phyloP scores from a whole-genome alignment of 2,113 vertebrate genomes.

The Petromus typicus region DNA sequence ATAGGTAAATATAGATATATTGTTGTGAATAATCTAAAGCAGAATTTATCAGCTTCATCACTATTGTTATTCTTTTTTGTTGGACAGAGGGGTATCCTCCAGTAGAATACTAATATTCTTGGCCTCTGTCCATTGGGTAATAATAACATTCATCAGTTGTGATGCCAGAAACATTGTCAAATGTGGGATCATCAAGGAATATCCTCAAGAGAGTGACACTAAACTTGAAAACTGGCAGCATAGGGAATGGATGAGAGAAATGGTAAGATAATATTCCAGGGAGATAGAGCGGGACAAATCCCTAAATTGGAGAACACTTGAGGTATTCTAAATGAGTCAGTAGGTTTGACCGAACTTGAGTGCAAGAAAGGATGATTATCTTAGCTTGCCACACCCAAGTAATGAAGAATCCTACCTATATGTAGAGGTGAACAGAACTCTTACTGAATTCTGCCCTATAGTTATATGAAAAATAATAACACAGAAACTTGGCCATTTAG shows the following conservation, averaged over 20 bases:
- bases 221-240: neutral
- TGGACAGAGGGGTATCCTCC: neutral
- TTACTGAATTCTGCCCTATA: neutral
- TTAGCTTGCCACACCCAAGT: neutral
- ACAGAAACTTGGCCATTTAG: slow-evolving; percentile 1
- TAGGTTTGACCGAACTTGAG: neutral
- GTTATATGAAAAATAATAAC: neutral
- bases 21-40: neutral
- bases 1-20: too few species aligned
- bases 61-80: neutral
- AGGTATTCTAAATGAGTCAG: neutral
- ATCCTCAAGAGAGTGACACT: neutral
- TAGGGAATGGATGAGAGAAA: neutral
- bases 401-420: neutral
- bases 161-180: neutral
- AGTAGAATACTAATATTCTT: neutral
- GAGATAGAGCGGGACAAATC: neutral
- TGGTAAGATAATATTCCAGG: slow-evolving; percentile 9
- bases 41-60: neutral
- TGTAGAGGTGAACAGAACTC: neutral
- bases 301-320: neutral
- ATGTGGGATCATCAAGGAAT: neutral
- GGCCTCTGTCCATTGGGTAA: neutral
- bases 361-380: neutral
- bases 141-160: neutral